These are phyloP conservation scores for Ophion ellenae DNA, from an alignment of 2,888 invertebrate species.

Conservation along the genomic window DNA sequence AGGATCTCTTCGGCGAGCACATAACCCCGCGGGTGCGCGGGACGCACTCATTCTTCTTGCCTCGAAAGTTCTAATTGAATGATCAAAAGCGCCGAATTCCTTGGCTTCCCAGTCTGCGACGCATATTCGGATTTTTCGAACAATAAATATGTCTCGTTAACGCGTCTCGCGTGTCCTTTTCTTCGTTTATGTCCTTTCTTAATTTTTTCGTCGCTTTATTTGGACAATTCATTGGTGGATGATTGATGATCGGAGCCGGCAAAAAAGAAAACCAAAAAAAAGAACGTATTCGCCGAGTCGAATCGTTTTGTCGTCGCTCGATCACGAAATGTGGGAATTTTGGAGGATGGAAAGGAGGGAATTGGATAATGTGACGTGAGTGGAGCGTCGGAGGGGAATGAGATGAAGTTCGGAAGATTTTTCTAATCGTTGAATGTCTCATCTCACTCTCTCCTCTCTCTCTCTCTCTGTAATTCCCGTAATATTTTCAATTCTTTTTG, in stretches of 20 bases:
- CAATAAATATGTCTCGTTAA: constrained; percentile 70
- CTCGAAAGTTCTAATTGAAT: constrained; percentile 68
- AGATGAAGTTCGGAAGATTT: too few relatives aligned
- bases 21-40: constrained; percentile 64
- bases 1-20: constrained; percentile 44
- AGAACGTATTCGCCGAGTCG: too few relatives aligned
- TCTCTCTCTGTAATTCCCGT: too few relatives aligned
- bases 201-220: background rate
- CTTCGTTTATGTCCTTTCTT: background rate
- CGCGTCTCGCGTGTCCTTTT: background rate
- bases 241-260: background rate
- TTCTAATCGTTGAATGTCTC: too few relatives aligned
- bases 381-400: too few relatives aligned
- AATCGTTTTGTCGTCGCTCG: too few relatives aligned
- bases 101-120: constrained; percentile 41
- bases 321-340: too few relatives aligned
- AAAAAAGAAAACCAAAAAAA: too few relatives aligned
- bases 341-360: too few relatives aligned
- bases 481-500: too few relatives aligned
- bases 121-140: constrained; percentile 59
- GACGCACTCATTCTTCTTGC: constrained; percentile 25
- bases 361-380: too few relatives aligned
- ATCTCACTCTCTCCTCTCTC: too few relatives aligned
- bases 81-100: constrained; percentile 70
- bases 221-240: constrained; percentile 12